Percentiles rank a stretch among this genome's conserved stretches.
These are phyloP conservation scores for Tichodroma muraria DNA, from an alignment of 2,113 vertebrate genomes.

Conservation along the genomic window DNA sequence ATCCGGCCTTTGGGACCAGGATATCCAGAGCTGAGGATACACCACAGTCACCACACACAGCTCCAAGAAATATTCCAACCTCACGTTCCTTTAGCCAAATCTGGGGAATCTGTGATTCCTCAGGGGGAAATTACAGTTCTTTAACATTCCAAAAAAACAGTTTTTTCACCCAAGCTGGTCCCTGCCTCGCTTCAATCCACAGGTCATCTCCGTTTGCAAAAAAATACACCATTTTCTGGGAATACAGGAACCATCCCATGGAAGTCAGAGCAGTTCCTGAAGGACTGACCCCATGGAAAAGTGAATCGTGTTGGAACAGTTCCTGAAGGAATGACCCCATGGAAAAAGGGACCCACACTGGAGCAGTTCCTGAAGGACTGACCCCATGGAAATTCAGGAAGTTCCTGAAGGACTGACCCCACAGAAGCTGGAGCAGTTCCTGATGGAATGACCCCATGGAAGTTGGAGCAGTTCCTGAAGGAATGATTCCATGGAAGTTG, in stretches of 20 bases:
- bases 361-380: background rate
- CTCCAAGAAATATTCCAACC: background rate
- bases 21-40: conserved; percentile 69
- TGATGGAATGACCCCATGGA: background rate
- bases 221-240: rapidly evolving
- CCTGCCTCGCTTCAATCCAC: background rate
- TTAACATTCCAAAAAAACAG: rapidly evolving
- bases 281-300: background rate
- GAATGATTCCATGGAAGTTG: rapidly evolving
- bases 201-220: background rate
- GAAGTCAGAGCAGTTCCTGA: background rate
- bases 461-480: background rate
- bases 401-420: background rate
- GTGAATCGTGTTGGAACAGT: too few relatives aligned
- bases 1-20: conserved; percentile 76
- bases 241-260: background rate
- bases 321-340: too few relatives aligned
- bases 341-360: too few relatives aligned
- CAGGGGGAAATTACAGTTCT: rapidly evolving
- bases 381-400: too few relatives aligned
- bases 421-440: background rate
- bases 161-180: background rate
- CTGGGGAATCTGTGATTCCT: too few relatives aligned
- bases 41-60: background rate
- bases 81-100: background rate